A percentile compares a stretch with the other conserved stretches of the same genome.
Evolutionary conservation across 1,140 invertebrate species (phyloP).

Genomic region (Papilio xuthus): DNA sequence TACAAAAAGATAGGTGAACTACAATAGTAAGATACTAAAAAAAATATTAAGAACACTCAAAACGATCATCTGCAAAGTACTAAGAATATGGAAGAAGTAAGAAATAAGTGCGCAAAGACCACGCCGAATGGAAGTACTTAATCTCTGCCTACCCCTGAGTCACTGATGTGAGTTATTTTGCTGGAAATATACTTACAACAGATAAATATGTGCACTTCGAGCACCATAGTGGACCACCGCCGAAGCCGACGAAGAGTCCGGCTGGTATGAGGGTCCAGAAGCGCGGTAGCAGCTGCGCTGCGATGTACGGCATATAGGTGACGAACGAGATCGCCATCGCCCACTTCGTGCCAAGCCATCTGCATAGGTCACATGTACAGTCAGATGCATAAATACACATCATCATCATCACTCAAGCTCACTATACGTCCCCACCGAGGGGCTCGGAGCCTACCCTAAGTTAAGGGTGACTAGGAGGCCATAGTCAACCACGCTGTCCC

Average conservation of each 20-base stretch:
- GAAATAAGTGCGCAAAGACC: too few relatives aligned
- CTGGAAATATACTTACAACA: conserved; percentile 75
- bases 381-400: too few relatives aligned
- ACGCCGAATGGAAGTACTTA: background rate
- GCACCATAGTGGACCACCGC: conserved; percentile 93
- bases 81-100: background rate
- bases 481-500: too few relatives aligned
- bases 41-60: too few relatives aligned
- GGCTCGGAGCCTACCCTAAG: too few relatives aligned
- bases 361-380: conserved; percentile 62
- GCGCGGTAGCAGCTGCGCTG: conserved; percentile 90
- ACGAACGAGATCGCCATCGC: conserved; percentile 91
- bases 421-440: too few relatives aligned
- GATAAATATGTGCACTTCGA: conserved; percentile 95
- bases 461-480: too few relatives aligned
- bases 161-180: background rate
- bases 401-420: too few relatives aligned
- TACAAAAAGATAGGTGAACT: too few relatives aligned
- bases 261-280: conserved; percentile 94
- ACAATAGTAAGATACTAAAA: too few relatives aligned
- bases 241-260: conserved; percentile 90
- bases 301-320: conserved; percentile 93
- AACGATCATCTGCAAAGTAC: background rate
- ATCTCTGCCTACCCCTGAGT: background rate
- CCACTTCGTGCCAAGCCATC: conserved; percentile 92